These are phyloP conservation scores for Eretmochelys imbricata DNA, from an alignment of 2,113 vertebrate species.

Conservation along the genomic window DNA sequence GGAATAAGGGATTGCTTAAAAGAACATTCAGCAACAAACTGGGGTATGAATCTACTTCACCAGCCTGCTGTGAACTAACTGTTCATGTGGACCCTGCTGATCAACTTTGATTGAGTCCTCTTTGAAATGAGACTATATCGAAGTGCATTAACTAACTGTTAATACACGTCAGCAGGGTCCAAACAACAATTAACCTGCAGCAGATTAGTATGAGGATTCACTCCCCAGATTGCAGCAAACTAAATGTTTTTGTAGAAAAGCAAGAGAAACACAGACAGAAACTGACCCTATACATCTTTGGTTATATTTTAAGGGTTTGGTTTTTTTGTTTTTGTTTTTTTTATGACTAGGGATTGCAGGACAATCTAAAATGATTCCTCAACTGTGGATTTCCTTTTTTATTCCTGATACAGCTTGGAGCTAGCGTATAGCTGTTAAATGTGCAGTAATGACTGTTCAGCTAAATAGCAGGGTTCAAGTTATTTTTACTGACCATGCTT, in stretches of 20 bases:
- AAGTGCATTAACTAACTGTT: background rate
- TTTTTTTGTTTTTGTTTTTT: background rate
- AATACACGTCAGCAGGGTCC: background rate
- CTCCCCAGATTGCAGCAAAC: too few species aligned
- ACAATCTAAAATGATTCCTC: background rate
- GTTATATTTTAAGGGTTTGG: background rate
- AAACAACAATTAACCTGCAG: too few species aligned
- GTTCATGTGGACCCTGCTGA: background rate
- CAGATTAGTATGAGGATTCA: too few species aligned
- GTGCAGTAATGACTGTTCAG: background rate
- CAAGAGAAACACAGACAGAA: background rate
- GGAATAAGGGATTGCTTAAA: background rate
- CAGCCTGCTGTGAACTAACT: background rate
- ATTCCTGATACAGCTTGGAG: background rate
- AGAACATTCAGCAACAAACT: background rate
- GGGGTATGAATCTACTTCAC: background rate
- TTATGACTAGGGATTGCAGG: background rate
- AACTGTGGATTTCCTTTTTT: background rate
- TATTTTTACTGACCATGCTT: background rate
- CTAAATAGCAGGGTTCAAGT: background rate
- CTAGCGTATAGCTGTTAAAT: background rate
- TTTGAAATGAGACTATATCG: background rate
- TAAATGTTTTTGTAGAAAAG: background rate
- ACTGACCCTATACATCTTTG: background rate
- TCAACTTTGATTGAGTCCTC: background rate